Evolutionary conservation across 2,113 vertebrate genomes (phyloP).

Genomic region (Oceanodroma tethys): DNA sequence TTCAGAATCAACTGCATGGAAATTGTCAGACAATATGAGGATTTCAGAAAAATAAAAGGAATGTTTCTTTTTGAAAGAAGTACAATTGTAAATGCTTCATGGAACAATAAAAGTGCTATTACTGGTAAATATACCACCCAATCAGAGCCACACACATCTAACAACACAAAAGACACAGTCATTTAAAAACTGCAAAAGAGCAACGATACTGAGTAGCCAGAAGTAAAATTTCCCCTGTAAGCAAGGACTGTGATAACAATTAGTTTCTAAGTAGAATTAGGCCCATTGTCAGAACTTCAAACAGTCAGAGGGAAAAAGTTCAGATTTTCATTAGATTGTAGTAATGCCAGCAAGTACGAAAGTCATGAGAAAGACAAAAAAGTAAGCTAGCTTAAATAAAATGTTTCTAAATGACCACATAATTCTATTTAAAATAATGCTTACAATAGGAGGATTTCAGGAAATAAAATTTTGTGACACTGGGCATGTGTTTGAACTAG

Average conservation of each 20-base stretch:
- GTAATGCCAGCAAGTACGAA: neutral
- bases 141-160: conserved; percentile 17
- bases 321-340: neutral
- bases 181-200: conserved; percentile 6
- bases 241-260: neutral
- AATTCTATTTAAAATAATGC: neutral
- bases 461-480: neutral
- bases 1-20: conserved; percentile 50
- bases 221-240: conserved; percentile 4
- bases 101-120: conserved; percentile 32
- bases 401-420: neutral
- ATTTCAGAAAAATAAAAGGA: conserved; percentile 45
- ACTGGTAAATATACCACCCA: conserved; percentile 45
- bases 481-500: neutral
- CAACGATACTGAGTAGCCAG: neutral
- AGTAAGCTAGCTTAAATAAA: neutral
- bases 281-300: neutral
- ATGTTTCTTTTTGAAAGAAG: conserved; percentile 30
- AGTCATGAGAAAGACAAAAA: neutral
- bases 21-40: conserved; percentile 32
- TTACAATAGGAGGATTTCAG: neutral
- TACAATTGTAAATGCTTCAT: conserved; percentile 16
- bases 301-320: neutral
- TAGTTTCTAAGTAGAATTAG: conserved; percentile 4
- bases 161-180: neutral